Percentiles rank a stretch among this genome's conserved stretches.
phyloP scores from a whole-genome alignment of 1,140 invertebrate genomes.

The Lordiphosa mommai region DNA sequence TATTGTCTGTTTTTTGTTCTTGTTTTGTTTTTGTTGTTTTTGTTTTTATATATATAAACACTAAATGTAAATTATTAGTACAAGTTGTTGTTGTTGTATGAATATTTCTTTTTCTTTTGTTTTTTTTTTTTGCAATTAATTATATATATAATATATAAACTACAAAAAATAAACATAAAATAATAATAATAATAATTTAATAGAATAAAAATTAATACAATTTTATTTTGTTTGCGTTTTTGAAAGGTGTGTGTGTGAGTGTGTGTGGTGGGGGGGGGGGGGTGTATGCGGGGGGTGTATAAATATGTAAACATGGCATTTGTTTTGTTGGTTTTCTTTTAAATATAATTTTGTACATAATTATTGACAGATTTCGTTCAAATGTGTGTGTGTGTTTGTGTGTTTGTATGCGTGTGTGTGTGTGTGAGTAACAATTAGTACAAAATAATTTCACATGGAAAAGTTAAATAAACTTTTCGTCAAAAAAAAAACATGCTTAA shows the following conservation, averaged over 20 bases:
- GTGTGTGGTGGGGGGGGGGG: conserved; percentile 5
- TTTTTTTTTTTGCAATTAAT: conserved; percentile 41
- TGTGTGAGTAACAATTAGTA: conserved; percentile 71
- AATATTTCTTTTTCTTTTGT: conserved; percentile 19
- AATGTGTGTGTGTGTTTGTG: conserved; percentile 23
- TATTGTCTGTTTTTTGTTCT: conserved; percentile 46
- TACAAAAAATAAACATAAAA: conserved; percentile 72
- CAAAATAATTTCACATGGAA: conserved; percentile 72
- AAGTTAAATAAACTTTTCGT: conserved; percentile 35
- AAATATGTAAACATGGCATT: conserved; percentile 69
- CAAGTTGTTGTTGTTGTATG: conserved; percentile 38
- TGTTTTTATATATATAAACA: conserved; percentile 41
- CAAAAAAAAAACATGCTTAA: conserved; percentile 53
- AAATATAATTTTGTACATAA: conserved; percentile 54
- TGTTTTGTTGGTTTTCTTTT: conserved; percentile 19
- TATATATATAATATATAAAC: conserved; percentile 44
- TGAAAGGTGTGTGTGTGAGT: conserved; percentile 20
- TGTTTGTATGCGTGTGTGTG: conserved; percentile 25
- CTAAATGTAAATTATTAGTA: conserved; percentile 65
- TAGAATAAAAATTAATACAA: conserved; percentile 78
- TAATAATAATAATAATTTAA: conserved; percentile 78
- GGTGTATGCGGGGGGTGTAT: conserved; percentile 40
- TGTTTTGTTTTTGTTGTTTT: conserved; percentile 23
- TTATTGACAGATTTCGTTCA: conserved; percentile 24
- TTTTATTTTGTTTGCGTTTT: conserved; percentile 36